A percentile compares a stretch with the other conserved stretches of the same genome.
Conservation (phyloP, 2,113 vertebrate species). For the Misgurnus mizolepis region DNA sequence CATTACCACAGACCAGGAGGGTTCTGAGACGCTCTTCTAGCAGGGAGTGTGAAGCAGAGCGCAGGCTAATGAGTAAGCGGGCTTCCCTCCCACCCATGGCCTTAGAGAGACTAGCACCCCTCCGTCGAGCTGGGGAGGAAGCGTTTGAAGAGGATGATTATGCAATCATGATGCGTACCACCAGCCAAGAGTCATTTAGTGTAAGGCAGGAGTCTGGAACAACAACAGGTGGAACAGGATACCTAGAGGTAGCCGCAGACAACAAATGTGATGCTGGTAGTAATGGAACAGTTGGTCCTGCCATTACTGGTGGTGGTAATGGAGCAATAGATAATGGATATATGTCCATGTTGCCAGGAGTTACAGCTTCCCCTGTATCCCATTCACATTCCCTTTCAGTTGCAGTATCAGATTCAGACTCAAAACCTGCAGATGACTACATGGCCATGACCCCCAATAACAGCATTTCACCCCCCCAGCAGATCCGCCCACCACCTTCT, state of each 20-base stretch:
- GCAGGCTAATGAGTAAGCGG: constrained; percentile 71
- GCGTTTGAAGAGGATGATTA: constrained; percentile 71
- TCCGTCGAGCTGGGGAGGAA: constrained; percentile 51
- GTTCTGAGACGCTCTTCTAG: constrained; percentile 74
- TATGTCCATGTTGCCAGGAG: constrained; percentile 79
- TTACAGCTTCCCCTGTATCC: constrained; percentile 63
- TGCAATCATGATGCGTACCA: constrained; percentile 69
- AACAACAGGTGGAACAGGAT: constrained; percentile 59
- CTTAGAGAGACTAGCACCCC: constrained; percentile 69
- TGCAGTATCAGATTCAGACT: constrained; percentile 65
- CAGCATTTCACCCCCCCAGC: constrained; percentile 77
- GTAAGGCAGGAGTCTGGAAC: constrained; percentile 54
- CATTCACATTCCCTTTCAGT: constrained; percentile 66
- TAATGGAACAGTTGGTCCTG: neutral
- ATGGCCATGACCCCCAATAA: constrained; percentile 79
- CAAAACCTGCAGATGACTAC: constrained; percentile 75
- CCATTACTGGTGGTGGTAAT: constrained; percentile 40
- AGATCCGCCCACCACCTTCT: constrained; percentile 66
- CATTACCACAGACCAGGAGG: constrained; percentile 64
- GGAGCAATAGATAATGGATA: constrained; percentile 74
- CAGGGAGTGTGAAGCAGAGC: constrained; percentile 72
- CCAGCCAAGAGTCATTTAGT: constrained; percentile 71
- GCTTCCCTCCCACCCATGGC: constrained; percentile 77
- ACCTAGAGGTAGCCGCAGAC: constrained; percentile 72
- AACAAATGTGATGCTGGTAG: constrained; percentile 59